These are phyloP conservation scores for Microcebus griseorufus DNA, from an alignment of 2,113 vertebrate species.

Conservation along the genomic window DNA sequence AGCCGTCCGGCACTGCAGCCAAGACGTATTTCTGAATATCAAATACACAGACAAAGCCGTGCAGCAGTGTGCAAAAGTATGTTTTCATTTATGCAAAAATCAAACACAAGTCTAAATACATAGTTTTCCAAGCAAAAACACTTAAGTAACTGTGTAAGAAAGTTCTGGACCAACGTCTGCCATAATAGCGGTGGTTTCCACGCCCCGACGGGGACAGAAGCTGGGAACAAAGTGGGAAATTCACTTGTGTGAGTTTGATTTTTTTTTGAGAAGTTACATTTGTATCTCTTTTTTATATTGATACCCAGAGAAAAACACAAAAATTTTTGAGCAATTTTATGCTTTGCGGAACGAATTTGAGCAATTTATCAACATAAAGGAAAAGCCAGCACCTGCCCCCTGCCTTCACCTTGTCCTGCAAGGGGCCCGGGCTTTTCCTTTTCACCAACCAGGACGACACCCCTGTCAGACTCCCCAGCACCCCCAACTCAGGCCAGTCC, in stretches of 20 bases:
- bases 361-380: accelerated
- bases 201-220: accelerated
- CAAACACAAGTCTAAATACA: no score
- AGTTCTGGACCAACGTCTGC: background rate
- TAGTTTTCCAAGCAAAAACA: background rate
- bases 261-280: background rate
- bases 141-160: background rate
- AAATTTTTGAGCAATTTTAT: background rate
- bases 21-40: background rate
- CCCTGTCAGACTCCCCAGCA: background rate
- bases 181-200: accelerated
- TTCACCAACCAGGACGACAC: no score
- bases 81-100: background rate
- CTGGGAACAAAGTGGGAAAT: background rate
- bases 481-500: no score
- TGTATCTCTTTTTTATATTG: background rate
- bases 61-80: accelerated
- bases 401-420: no score
- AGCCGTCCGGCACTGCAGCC: accelerated
- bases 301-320: background rate
- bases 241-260: background rate
- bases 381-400: background rate
- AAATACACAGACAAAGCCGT: background rate
- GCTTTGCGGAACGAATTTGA: background rate
- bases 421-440: no score